A percentile compares a stretch with the other conserved stretches of the same genome.
These are phyloP conservation scores for Heliconius congener DNA, from an alignment of 1,140 invertebrate genomes.

Conservation along the genomic window DNA sequence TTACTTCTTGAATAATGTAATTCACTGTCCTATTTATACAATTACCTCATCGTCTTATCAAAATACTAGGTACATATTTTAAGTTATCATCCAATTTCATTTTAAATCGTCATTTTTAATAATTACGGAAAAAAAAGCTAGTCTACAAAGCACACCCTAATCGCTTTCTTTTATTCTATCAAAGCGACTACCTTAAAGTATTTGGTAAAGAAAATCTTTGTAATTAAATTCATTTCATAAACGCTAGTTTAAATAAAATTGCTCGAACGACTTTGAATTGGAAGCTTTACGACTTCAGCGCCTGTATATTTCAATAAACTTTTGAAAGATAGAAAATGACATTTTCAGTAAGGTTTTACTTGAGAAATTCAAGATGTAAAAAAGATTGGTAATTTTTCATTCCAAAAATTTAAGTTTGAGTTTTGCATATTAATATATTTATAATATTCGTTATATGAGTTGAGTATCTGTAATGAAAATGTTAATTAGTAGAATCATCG, in stretches of 20 bases:
- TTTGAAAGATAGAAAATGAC: constrained; percentile 4
- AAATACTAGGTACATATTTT: too few species aligned
- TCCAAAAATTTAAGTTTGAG: neutral
- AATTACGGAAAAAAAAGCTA: neutral
- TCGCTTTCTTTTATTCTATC: neutral
- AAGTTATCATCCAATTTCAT: neutral
- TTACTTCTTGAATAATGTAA: neutral
- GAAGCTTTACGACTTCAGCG: constrained; percentile 1
- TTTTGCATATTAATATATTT: too few species aligned
- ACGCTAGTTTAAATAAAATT: constrained; percentile 14
- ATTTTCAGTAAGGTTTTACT: neutral
- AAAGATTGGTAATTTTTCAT: neutral
- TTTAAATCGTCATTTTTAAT: neutral
- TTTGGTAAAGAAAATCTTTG: constrained; percentile 2
- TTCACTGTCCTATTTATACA: neutral
- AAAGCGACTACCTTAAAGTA: constrained; percentile 5
- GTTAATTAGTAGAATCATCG: too few species aligned
- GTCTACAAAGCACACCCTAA: neutral
- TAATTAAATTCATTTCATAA: constrained; percentile 10
- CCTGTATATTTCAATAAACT: constrained; percentile 12
- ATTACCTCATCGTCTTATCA: too few species aligned
- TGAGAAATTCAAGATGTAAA: neutral
- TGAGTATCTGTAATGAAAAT: too few species aligned
- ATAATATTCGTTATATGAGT: too few species aligned
- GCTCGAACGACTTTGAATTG: constrained; percentile 9